Conservation (phyloP, 2,888 invertebrate species). For the Cephus runcator region DNA sequence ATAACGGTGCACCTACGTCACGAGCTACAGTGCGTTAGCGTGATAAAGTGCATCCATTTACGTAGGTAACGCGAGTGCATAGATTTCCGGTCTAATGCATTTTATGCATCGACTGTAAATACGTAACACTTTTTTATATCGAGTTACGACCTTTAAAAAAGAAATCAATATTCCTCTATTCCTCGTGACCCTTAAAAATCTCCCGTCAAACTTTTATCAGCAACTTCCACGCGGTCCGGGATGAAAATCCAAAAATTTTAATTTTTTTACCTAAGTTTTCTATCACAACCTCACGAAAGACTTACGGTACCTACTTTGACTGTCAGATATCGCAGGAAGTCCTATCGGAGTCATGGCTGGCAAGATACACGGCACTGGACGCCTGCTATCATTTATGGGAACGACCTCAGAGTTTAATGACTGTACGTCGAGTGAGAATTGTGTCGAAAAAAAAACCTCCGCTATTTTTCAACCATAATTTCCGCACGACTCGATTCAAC, state of each 20-base stretch:
- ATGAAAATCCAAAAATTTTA: too few relatives aligned
- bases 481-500: not conserved
- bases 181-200: too few relatives aligned
- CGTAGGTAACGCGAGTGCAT: not conserved
- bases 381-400: not conserved
- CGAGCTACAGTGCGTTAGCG: constrained; percentile 16
- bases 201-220: too few relatives aligned
- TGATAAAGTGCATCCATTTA: not conserved
- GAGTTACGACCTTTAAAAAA: not conserved
- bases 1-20: constrained; percentile 26
- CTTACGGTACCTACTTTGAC: not conserved
- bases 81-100: not conserved
- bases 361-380: not conserved
- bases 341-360: not conserved
- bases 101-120: not conserved
- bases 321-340: not conserved
- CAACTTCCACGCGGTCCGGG: too few relatives aligned
- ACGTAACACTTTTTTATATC: not conserved
- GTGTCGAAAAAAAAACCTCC: not conserved
- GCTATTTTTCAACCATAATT: not conserved
- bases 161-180: too few relatives aligned
- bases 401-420: not conserved
- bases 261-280: too few relatives aligned
- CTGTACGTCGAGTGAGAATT: not conserved
- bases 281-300: not conserved